Evolutionary conservation across 2,888 invertebrate species (phyloP), one percentile per base, ranked within the genome.

Genomic region (Pasiphila rectangulata): DNA sequence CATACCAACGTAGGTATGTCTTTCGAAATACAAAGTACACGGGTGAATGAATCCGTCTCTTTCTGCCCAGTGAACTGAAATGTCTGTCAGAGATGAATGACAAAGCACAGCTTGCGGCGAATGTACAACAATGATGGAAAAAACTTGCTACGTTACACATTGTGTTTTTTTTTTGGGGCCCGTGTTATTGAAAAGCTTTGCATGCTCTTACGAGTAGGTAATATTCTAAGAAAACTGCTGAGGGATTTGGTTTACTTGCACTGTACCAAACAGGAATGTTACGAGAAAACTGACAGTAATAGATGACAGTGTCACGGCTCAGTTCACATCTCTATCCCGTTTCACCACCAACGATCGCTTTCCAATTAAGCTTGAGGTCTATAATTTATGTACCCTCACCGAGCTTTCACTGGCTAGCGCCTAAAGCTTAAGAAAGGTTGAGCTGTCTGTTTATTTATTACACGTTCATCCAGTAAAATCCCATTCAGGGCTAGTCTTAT

Each of bases 401-500:
- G 5, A 24, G 15, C 19, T 38, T 38, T 25, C 38, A 4, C 24
- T 16, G 16, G 15, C 32, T 16, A 30, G 15, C 32, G 17, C 32
- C 17, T 32, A 30, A 30, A 30, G 20, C 13, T 6, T 10, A 3
- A 20, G 20, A 15, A 24, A 27, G 16, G 10, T 32, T 17, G 10
- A n/a, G n/a, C n/a, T n/a, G n/a, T n/a, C 17, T 16, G 17, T 32
- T 19, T 19, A 32, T 32, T n/a, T n/a, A 25, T 29, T 13, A 25
- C 10, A 38, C 34, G 32, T 40, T 44, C 27, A 41, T 46, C 40
- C 46, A 13, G 27, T 24, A 21, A 39, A 42, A 34, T 37, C 32
- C 16, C 23, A 34, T 46, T 43, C 44, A 47, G 40, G 38, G 46
- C 51, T 51, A 54, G 47, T 50, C 44, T 29, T 53, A 41, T 51